Conservation (phyloP, 2,797 vertebrate species). For the Morelia viridis region DNA sequence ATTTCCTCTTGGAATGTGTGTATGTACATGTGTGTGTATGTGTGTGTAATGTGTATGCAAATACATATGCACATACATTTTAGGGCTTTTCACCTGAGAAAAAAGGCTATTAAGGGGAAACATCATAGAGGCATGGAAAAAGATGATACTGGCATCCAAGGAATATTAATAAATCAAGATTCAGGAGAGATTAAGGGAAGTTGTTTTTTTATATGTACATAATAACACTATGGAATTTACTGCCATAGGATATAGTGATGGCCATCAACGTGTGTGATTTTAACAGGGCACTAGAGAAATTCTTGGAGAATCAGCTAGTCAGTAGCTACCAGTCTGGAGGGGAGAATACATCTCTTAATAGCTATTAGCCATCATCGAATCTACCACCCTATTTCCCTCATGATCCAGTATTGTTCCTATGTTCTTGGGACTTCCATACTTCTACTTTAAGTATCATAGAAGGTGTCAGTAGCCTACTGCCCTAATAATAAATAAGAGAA, state of each 20-base stretch:
- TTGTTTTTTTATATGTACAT: not conserved
- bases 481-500: constrained; percentile 33
- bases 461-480: not conserved
- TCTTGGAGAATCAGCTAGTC: not conserved
- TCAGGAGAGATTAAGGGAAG: not conserved
- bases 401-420: not conserved
- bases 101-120: not conserved
- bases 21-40: not conserved
- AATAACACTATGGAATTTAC: not conserved
- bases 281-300: not conserved
- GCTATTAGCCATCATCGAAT: not conserved
- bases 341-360: not conserved
- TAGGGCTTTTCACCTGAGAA: not conserved
- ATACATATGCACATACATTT: not conserved
- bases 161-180: not conserved
- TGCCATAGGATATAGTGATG: not conserved
- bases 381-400: too few relatives aligned
- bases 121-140: not conserved
- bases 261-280: not conserved
- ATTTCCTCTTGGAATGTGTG: not conserved
- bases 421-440: constrained; percentile 2
- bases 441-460: not conserved
- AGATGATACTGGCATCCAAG: not conserved
- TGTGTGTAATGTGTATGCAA: not conserved
- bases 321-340: not conserved